A percentile compares a stretch with the other conserved stretches of the same genome.
Evolutionary conservation across 1,140 invertebrate species (phyloP).

Genomic region (Agrypnia vestita): DNA sequence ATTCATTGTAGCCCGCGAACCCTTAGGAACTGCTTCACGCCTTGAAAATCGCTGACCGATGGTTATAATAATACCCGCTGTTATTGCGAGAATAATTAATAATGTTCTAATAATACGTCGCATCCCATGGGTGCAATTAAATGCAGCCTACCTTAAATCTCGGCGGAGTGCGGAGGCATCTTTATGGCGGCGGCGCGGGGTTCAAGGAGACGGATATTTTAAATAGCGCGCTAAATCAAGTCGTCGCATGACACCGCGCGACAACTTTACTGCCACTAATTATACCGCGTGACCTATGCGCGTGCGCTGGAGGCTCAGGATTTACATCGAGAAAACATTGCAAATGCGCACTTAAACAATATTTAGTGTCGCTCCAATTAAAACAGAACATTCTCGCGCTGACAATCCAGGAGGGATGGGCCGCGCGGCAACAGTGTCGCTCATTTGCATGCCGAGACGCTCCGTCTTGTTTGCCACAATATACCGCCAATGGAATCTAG

Average conservation of each 20-base stretch:
- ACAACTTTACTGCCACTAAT: constrained; percentile 59
- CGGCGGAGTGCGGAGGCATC: neutral
- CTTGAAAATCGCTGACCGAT: no score
- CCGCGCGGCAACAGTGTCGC: neutral
- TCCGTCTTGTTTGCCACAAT: neutral
- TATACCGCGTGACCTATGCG: constrained; percentile 57
- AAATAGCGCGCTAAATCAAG: constrained; percentile 47
- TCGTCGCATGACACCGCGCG: constrained; percentile 22
- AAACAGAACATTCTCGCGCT: constrained; percentile 54
- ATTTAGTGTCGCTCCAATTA: constrained; percentile 61
- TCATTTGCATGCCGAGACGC: constrained; percentile 8
- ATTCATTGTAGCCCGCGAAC: no score
- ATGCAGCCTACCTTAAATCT: constrained; percentile 18
- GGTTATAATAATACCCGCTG: no score
- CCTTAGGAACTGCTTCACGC: no score
- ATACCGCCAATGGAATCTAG: no score
- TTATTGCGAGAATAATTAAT: constrained; percentile 18
- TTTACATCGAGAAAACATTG: constrained; percentile 54
- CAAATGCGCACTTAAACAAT: constrained; percentile 59
- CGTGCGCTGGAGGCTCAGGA: constrained; percentile 46
- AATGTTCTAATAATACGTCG: neutral
- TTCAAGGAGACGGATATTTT: constrained; percentile 49
- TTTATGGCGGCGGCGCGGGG: constrained; percentile 22
- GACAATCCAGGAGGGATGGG: constrained; percentile 55
- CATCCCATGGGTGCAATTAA: neutral